Evolutionary conservation across 2,797 vertebrate genomes (phyloP).

Genomic region (Stomatorhinus walkeri): DNA sequence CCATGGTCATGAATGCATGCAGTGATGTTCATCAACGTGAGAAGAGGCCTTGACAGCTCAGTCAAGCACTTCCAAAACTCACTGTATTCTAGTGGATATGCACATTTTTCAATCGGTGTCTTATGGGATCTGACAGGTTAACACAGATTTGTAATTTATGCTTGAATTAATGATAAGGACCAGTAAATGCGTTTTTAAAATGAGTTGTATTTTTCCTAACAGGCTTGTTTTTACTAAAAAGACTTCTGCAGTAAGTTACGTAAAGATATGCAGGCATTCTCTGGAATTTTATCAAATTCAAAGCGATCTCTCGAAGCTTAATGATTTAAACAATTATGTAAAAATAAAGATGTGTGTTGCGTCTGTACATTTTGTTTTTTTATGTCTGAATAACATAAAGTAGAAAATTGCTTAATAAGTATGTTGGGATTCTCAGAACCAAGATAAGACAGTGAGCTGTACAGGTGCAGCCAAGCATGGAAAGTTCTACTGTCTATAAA

Average conservation of each 20-base stretch:
- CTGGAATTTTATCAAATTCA: neutral
- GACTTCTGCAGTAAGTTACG: neutral
- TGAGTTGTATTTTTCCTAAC: neutral
- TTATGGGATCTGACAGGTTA: neutral
- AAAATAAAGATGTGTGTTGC: neutral
- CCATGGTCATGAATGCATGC: neutral
- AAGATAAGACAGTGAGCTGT: conserved; percentile 1
- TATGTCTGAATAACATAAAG: neutral
- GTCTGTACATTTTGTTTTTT: neutral
- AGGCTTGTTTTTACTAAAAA: neutral
- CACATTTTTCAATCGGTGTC: neutral
- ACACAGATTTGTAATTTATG: neutral
- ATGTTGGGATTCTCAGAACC: neutral
- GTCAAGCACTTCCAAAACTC: neutral
- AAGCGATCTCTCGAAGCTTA: neutral
- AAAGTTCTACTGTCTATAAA: conserved; percentile 4
- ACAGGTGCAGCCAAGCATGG: neutral
- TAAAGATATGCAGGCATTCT: neutral
- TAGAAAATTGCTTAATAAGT: neutral
- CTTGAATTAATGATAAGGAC: neutral
- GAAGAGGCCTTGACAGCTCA: neutral
- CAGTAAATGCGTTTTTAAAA: neutral
- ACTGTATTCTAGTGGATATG: neutral
- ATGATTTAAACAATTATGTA: neutral
- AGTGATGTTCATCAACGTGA: neutral